Base-by-base conservation (phyloP, 1,140 invertebrate genomes). In the Lordiphosa clarofinis region DNA sequence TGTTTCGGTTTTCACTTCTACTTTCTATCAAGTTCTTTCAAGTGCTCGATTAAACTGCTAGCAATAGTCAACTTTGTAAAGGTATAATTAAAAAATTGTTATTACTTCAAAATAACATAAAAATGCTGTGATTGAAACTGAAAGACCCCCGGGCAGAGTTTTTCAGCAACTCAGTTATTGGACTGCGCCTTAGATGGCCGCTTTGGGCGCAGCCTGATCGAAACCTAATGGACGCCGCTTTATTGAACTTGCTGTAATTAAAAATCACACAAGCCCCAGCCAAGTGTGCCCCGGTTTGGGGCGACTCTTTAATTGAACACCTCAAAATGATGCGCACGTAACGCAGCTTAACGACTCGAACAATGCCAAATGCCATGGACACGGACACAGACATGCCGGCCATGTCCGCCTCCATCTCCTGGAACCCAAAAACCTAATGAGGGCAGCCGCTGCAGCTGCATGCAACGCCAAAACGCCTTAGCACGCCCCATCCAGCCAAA, bases 261-360 rank as follows among this genome's bases (percentile, higher is more conserved):
- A 82, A 67, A 67, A 46, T 15, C 58, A 55, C 63, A 58, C 56
- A 59, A 74, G 66, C 57, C 42, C 63, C 52, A 68, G 61, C 63
- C 11, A 65, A 59, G 56, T 56, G 52, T 47, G 62, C 42, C 61
- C 44, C 70, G 68, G 44, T 37, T 21, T 71, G 46, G 56, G 47
- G 56, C 59, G 48, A 64, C 39, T 59, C 59, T 63, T 84, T 84
- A 73, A 84, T 84, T 84, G 78, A 84, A 84, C 78, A 84, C 73
- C 78, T 84, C 69, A 66, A 84, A 84, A 84, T 84, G 78, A 84
- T 78, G 78, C 64, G 78, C 78, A 84, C 78, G 78, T 84, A 84
- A 84, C 70, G 72, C 73, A 84, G 69, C 75, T 84, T 84, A 78
- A 73, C 78, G 81, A 65, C 61, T 57, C 55, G 70, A 78, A 81